Evolutionary conservation across 2,113 vertebrate genomes (phyloP).

Genomic region (Tricholaema leucomelas): DNA sequence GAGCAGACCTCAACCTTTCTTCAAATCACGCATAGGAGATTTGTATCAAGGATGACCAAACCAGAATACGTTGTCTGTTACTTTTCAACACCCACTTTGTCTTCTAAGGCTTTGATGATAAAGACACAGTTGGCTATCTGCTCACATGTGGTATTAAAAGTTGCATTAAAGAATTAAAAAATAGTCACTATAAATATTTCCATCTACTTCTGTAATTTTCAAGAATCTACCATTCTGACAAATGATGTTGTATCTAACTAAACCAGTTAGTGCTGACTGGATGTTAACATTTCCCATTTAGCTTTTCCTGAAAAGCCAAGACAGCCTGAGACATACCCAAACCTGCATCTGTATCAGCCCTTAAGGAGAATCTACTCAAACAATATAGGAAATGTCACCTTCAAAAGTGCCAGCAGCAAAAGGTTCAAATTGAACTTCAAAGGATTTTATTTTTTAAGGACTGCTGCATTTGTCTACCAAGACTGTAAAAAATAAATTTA

Average conservation of each 20-base stretch:
- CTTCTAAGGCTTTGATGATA: conserved; percentile 44
- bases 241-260: background rate
- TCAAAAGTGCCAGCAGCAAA: background rate
- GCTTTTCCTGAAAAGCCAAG: background rate
- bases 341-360: background rate
- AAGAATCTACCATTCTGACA: background rate
- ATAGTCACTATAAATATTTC: background rate
- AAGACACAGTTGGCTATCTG: background rate
- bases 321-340: background rate
- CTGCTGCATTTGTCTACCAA: background rate
- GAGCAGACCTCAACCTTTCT: background rate
- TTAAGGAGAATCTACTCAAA: background rate
- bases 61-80: background rate
- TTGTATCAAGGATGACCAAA: background rate
- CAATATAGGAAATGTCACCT: background rate
- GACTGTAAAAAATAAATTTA: too few species aligned
- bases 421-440: background rate
- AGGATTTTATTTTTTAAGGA: background rate
- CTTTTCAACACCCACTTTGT: background rate
- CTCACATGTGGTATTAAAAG: background rate
- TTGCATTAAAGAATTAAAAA: conserved; percentile 18
- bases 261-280: background rate
- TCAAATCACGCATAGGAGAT: background rate
- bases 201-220: background rate
- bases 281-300: background rate